phyloP scores from a whole-genome alignment of 2,888 invertebrate genomes.

The Apamea anceps region DNA sequence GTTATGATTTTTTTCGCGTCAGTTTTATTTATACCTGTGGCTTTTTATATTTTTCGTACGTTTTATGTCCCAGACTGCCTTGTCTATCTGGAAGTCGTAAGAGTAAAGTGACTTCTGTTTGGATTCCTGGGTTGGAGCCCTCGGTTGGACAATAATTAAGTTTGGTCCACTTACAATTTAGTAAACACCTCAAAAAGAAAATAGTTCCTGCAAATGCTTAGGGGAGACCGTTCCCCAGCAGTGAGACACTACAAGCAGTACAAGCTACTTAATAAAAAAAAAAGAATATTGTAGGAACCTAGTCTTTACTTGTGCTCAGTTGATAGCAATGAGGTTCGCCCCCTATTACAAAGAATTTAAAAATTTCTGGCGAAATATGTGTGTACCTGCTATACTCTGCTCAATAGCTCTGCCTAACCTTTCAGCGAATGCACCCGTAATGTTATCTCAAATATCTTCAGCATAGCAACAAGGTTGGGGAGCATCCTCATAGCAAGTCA shows the following conservation, averaged over 20 bases:
- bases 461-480: slow-evolving; percentile 5
- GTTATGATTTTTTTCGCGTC: no score
- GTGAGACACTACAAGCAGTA: no score
- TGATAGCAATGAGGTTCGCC: no score
- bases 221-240: no score
- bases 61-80: neutral
- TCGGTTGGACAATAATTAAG: neutral
- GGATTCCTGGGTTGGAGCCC: neutral
- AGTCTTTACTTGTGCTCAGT: no score
- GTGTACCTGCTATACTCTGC: neutral
- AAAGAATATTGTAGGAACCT: no score
- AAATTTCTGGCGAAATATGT: neutral
- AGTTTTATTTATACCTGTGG: no score
- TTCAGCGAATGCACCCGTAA: neutral
- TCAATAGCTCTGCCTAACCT: neutral
- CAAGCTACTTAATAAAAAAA: no score
- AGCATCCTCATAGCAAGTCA: neutral
- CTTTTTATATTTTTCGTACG: no score
- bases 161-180: neutral
- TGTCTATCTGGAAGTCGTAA: neutral
- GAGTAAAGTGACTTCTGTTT: neutral
- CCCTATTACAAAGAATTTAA: no score
- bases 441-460: slow-evolving; percentile 9
- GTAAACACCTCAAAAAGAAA: no score
- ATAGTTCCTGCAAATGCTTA: no score